These are phyloP conservation scores for Gymnogyps californianus DNA, from an alignment of 2,113 vertebrate species.

Conservation along the genomic window DNA sequence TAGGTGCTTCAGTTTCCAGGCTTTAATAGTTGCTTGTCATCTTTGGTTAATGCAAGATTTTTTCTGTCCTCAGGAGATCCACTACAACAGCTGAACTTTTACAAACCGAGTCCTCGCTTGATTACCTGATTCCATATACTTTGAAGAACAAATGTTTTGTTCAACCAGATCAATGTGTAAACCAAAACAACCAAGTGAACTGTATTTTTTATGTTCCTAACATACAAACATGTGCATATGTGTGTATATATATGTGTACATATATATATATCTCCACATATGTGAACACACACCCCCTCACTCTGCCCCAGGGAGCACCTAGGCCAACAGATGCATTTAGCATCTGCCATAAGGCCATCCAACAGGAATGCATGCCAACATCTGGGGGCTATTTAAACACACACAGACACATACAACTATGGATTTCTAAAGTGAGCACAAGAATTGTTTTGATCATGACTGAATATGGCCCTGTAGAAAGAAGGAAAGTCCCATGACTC, in stretches of 20 bases:
- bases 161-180: background rate
- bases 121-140: background rate
- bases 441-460: background rate
- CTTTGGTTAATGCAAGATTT: constrained; percentile 53
- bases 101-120: background rate
- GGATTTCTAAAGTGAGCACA: background rate
- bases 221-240: background rate
- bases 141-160: background rate
- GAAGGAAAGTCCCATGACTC: background rate
- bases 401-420: background rate
- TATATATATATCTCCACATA: rapidly evolving
- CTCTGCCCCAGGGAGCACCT: background rate
- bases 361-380: background rate
- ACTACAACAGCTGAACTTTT: background rate
- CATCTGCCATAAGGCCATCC: background rate
- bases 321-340: background rate
- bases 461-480: background rate
- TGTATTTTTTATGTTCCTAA: background rate
- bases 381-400: background rate
- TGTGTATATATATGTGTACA: rapidly evolving
- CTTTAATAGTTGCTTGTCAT: constrained; percentile 29
- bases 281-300: background rate
- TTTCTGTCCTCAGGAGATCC: background rate
- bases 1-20: constrained; percentile 36
- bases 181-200: background rate